phyloP scores from a whole-genome alignment of 2,888 invertebrate genomes.

The Eupeodes luniger region DNA sequence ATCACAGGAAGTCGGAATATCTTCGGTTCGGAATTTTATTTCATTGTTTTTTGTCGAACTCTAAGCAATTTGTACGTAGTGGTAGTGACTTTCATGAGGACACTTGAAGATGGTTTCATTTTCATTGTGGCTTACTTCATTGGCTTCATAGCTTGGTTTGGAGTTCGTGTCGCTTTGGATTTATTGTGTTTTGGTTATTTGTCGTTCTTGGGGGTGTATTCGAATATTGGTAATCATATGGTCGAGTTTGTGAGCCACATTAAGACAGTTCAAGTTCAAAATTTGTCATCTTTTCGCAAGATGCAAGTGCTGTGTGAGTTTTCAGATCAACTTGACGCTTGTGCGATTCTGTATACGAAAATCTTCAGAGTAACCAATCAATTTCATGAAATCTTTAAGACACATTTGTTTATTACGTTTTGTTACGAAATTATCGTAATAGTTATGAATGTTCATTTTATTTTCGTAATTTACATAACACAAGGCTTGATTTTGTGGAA shows the following conservation, averaged over 20 bases:
- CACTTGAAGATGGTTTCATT: background rate
- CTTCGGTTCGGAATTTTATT: background rate
- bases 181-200: background rate
- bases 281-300: background rate
- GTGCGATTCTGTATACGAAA: background rate
- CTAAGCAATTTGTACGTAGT: background rate
- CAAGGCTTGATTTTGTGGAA: background rate
- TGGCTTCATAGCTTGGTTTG: background rate
- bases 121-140: too few relatives aligned
- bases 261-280: background rate
- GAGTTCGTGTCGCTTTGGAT: background rate
- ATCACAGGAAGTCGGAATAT: background rate
- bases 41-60: background rate
- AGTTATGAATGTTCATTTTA: background rate
- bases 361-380: background rate
- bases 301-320: conserved; percentile 4
- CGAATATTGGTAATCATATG: conserved; percentile 7
- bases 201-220: background rate
- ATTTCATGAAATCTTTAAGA: background rate
- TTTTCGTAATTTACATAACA: background rate
- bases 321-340: background rate
- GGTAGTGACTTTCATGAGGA: too few relatives aligned
- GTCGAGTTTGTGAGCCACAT: background rate
- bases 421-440: background rate
- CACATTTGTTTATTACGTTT: background rate